These are phyloP conservation scores for Microcebus ravelobensis DNA, from an alignment of 2,113 vertebrate species.

Conservation along the genomic window DNA sequence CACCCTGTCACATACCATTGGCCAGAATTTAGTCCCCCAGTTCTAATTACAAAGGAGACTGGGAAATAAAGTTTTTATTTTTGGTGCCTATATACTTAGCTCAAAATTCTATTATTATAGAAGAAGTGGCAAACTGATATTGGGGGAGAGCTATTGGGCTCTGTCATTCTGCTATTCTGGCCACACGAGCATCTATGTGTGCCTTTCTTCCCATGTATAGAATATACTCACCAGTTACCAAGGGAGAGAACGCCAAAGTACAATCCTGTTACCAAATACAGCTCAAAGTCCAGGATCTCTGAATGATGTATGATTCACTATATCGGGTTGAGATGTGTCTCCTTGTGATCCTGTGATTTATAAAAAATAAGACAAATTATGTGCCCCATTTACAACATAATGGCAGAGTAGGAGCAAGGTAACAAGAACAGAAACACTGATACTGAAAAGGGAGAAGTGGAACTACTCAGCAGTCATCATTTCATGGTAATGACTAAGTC, in stretches of 20 bases:
- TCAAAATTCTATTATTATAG: neutral
- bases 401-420: neutral
- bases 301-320: neutral
- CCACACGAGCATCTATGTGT: neutral
- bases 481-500: neutral
- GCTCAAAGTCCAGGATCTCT: conserved; percentile 12
- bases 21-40: neutral
- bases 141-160: neutral
- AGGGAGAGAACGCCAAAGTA: neutral
- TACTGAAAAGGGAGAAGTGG: neutral
- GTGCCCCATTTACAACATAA: neutral
- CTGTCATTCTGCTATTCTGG: neutral
- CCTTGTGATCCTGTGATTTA: neutral
- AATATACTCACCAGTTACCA: neutral
- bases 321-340: neutral
- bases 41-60: neutral
- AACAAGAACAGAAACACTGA: neutral
- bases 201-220: neutral
- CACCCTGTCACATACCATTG: neutral
- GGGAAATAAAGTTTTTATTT: conserved; percentile 39
- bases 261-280: neutral
- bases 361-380: conserved; percentile 9
- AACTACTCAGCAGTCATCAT: neutral
- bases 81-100: neutral
- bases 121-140: neutral